Evolutionary conservation across 2,113 vertebrate genomes (phyloP).

Genomic region (Sminthopsis crassicaudata): DNA sequence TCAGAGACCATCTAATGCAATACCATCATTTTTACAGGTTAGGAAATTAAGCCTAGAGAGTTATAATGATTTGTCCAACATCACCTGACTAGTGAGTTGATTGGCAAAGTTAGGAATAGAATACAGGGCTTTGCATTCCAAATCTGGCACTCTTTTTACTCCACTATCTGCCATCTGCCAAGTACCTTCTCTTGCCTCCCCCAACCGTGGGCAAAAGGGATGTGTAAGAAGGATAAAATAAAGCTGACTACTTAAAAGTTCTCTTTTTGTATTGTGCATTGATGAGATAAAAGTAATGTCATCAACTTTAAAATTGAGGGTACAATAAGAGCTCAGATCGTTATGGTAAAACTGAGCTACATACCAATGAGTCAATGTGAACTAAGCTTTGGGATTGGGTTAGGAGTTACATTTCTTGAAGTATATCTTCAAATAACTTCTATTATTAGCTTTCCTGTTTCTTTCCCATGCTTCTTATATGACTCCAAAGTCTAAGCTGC

Average conservation of each 20-base stretch:
- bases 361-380: background rate
- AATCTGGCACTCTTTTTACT: background rate
- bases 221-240: background rate
- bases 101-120: slow-evolving; percentile 18
- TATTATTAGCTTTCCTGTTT: background rate
- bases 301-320: slow-evolving; percentile 4
- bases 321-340: slow-evolving; percentile 2
- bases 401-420: background rate
- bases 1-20: background rate
- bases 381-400: background rate
- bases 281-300: background rate
- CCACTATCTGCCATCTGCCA: background rate
- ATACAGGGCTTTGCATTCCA: background rate
- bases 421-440: slow-evolving; percentile 11
- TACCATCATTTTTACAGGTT: background rate
- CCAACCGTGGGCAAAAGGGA: background rate
- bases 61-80: background rate
- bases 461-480: background rate
- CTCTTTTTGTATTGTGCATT: background rate
- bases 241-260: background rate
- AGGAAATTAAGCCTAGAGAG: background rate
- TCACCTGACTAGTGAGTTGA: slow-evolving; percentile 13
- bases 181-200: background rate
- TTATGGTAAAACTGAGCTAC: background rate
- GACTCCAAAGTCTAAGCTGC: background rate